Evolutionary conservation across 2,113 vertebrate genomes (phyloP).

Genomic region (Catharus minimus): DNA sequence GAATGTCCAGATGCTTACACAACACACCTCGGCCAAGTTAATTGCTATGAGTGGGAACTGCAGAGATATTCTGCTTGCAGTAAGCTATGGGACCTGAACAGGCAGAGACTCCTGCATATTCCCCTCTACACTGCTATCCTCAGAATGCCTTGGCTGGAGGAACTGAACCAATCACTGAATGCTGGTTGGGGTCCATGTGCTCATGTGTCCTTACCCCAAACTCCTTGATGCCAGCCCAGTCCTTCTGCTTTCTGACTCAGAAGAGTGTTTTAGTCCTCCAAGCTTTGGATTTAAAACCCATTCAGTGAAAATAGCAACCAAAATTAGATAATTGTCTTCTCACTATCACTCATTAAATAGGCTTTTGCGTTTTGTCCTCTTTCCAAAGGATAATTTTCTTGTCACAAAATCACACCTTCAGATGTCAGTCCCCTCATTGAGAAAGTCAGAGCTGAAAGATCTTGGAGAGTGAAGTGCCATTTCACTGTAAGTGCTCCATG

Average conservation of each 20-base stretch:
- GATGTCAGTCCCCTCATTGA: background rate
- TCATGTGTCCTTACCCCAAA: background rate
- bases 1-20: accelerated
- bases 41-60: background rate
- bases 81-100: background rate
- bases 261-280: background rate
- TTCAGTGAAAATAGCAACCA: background rate
- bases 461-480: background rate
- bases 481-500: background rate
- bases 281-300: background rate
- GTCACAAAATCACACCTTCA: background rate
- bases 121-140: accelerated
- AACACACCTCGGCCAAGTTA: background rate
- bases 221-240: accelerated
- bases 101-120: background rate
- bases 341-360: background rate
- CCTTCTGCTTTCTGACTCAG: background rate
- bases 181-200: background rate
- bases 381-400: background rate
- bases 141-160: background rate
- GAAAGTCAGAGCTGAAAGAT: background rate
- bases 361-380: background rate
- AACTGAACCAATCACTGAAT: background rate
- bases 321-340: background rate
- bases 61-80: background rate